These are phyloP conservation scores for Glaucidium brasilianum DNA, from an alignment of 2,113 vertebrate species.

Conservation along the genomic window DNA sequence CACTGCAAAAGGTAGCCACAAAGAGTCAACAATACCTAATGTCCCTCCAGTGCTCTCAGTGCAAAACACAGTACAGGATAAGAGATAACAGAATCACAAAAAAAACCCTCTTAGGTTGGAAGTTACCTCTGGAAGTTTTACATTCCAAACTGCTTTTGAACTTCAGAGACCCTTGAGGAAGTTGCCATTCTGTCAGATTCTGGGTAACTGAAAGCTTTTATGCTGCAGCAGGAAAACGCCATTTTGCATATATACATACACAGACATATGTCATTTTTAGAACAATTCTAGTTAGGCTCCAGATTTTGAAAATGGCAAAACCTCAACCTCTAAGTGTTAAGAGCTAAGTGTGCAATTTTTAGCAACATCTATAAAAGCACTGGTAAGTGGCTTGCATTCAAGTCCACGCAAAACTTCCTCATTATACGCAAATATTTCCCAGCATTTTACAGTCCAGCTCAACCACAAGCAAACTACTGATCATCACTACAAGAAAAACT, in stretches of 20 bases:
- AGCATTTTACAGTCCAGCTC: neutral
- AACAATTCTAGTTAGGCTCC: neutral
- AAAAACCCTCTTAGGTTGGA: neutral
- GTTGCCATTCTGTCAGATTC: neutral
- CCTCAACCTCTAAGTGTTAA: neutral
- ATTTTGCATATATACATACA: neutral
- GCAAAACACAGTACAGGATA: neutral
- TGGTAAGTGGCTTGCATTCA: neutral
- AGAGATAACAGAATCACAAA: neutral
- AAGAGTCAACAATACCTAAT: neutral
- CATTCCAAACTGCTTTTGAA: neutral
- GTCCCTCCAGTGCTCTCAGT: neutral
- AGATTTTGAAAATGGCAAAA: neutral
- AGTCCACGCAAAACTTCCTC: neutral
- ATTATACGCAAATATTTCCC: neutral
- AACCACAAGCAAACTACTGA: neutral
- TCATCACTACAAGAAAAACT: neutral
- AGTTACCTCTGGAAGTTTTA: neutral
- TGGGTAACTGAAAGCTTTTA: neutral
- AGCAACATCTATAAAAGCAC: neutral
- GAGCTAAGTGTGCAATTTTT: neutral
- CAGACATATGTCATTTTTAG: fast-evolving
- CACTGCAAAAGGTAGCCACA: neutral
- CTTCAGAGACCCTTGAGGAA: neutral
- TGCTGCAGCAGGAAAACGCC: neutral